Percentiles rank a stretch among this genome's conserved stretches.
Conservation (phyloP, 1,140 invertebrate species). For the Formica exsecta region DNA sequence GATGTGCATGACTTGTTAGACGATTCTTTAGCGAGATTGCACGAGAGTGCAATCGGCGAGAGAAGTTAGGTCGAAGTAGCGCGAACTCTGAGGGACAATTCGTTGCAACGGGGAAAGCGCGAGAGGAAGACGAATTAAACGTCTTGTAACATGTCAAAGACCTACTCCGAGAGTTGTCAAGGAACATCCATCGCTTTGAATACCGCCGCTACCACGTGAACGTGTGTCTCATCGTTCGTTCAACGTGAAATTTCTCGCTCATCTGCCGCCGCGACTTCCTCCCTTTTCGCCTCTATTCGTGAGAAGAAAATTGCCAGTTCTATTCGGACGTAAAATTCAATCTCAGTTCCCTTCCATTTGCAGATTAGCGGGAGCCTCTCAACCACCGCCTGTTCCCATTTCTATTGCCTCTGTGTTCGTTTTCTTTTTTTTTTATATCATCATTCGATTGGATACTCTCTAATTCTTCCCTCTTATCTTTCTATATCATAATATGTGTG, state of each 20-base stretch:
- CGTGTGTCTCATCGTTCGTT: slow-evolving; percentile 56
- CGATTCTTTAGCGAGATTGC: slow-evolving; percentile 47
- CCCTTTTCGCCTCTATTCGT: slow-evolving; percentile 43
- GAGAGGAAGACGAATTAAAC: slow-evolving; percentile 62
- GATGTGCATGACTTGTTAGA: slow-evolving; percentile 39
- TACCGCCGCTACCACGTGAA: slow-evolving; percentile 43
- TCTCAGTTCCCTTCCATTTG: slow-evolving; percentile 77
- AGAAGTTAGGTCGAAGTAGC: slow-evolving; percentile 55
- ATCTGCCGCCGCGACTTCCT: slow-evolving; percentile 50
- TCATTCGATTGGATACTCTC: not conserved
- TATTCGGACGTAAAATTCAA: slow-evolving; percentile 80
- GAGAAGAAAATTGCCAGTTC: slow-evolving; percentile 78
- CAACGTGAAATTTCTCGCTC: slow-evolving; percentile 68
- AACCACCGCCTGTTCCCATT: not conserved
- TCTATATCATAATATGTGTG: not conserved
- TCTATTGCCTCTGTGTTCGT: slow-evolving; percentile 30
- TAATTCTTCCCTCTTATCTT: too few relatives aligned
- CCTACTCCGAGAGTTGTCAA: slow-evolving; percentile 13
- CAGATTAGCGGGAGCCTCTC: slow-evolving; percentile 75
- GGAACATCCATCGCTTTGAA: slow-evolving; percentile 48
- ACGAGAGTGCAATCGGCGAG: slow-evolving; percentile 1
- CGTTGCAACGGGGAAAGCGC: slow-evolving; percentile 29
- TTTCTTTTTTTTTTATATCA: not conserved
- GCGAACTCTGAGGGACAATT: slow-evolving; percentile 53
- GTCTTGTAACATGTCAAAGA: slow-evolving; percentile 68